Evolutionary conservation across 2,888 invertebrate genomes (phyloP), one percentile per base, ranked within the genome.

Genomic region (Patella caerulea): DNA sequence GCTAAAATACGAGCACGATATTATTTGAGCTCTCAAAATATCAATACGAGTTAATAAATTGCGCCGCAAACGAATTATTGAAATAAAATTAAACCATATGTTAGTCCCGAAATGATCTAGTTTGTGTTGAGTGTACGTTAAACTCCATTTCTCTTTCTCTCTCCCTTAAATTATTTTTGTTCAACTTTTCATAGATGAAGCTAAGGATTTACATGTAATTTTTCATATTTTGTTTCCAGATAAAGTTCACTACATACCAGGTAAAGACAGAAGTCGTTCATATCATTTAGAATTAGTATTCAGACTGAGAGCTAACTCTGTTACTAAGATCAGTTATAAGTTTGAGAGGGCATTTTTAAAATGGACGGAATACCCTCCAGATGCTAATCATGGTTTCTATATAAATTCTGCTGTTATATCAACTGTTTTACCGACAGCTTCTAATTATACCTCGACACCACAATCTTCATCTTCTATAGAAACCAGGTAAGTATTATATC

Each of bases 331-430:
- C 74, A 95, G 95, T 12, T 94, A 98, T 83, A 95, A 97, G 89
- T 97, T 98, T 92, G 97, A 98, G 91, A 96, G 96, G 92, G 95
- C 97, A n/a, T 97, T 98, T 90, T 93, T 98, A 7, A 98, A 98
- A 92, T 98, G 99, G 97, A 96, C 97, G 88, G 99, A 99, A 91
- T 99, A 99, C 92, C 99, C 99, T 17, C 99, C 99, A 0, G 99
- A 99, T 94, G 98, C 99, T 0, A 98, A 98, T 93, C 98, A 99
- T 92, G 99, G 99, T 0, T 98, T 99, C 92, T 98, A 98, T 90
- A 94, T 98, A 88, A 96, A 97, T 7, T 95, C 98, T 54, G 96
- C 97, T 24, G 94, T 97, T 72, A 94, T 98, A 79, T 94, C 96
- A 55, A 95, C 95, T 3, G 93, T 95, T 82, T 92, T 98, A 83